Evolutionary conservation across 2,113 vertebrate genomes (phyloP), one percentile per base, ranked within the genome.

Genomic region (Brevimyrus niger): DNA sequence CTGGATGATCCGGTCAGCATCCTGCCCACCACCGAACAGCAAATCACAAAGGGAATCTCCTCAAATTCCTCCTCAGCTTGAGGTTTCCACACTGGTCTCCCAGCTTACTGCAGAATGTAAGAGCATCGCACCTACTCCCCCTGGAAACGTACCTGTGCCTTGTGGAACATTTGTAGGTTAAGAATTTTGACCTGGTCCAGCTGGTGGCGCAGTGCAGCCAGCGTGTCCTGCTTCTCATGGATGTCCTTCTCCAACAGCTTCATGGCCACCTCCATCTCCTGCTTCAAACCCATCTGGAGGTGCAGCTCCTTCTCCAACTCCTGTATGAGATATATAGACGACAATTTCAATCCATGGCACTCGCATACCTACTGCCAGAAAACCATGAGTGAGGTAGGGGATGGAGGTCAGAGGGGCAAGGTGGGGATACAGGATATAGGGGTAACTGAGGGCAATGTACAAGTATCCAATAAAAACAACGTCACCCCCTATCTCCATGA

Each of bases 191-290:
- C 98, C 90, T 99, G 97, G 90, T 99, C 98, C 15, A 99, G 94
- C 91, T 99, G 98, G 48, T 98, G 97, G 9, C 98, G 95, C 88
- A 99, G 95, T 0, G 97, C 97, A 0, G 94, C 97, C 10, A 99
- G 94, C 0, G 97, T 96, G 94, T 99, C 98, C 90, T 99, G 97
- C 87, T 99, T 99, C 91, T 99, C 98, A 0, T 99, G 97, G 0
- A 97, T 98, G 94, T 99, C 98, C 93, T 99, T 99, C 93, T 99
- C 98, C 88, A 99, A 94, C 35, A 99, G 94, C 92, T 97, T 99
- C 98, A 99, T 99, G 90, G 98, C 98, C 89, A 98, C 97, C 93
- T 99, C 98, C 96, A 99, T 99, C 94, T 99, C 98, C 21, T 97
- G 96, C 95, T 99, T 99, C 94, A 99, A 95, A 35, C 97, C 97